A percentile compares a stretch with the other conserved stretches of the same genome.
These are phyloP conservation scores for Standfussiana lucernea DNA, from an alignment of 2,888 invertebrate species.

Conservation along the genomic window DNA sequence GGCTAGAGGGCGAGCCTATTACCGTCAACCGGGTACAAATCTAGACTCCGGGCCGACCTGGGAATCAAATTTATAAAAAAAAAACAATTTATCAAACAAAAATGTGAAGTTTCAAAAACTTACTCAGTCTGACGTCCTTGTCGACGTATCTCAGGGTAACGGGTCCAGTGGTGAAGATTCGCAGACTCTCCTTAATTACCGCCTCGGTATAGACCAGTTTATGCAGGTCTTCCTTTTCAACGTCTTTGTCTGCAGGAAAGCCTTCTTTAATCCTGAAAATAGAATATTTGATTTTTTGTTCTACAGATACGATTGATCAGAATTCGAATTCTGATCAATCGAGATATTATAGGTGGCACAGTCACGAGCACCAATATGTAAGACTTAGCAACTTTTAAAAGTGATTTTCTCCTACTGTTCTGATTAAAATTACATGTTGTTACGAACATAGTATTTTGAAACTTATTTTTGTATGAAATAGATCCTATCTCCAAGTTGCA, in stretches of 20 bases:
- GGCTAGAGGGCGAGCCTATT: not conserved
- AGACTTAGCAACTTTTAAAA: too few relatives aligned
- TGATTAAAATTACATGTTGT: too few relatives aligned
- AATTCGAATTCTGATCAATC: not conserved
- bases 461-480: too few relatives aligned
- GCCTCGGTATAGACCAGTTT: slow-evolving; percentile 76
- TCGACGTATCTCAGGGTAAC: slow-evolving; percentile 68
- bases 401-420: too few relatives aligned
- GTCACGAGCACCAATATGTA: too few relatives aligned
- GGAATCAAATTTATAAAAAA: not conserved
- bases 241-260: slow-evolving; percentile 63
- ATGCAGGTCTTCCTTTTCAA: slow-evolving; percentile 70
- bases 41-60: not conserved
- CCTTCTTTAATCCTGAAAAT: slow-evolving; percentile 61
- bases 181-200: slow-evolving; percentile 74
- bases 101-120: slow-evolving; percentile 27
- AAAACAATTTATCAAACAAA: not conserved
- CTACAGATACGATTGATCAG: too few relatives aligned
- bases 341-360: too few relatives aligned
- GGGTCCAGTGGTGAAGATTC: slow-evolving; percentile 73
- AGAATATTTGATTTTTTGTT: not conserved
- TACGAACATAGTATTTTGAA: too few relatives aligned
- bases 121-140: slow-evolving; percentile 73
- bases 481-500: too few relatives aligned
- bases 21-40: not conserved